Conservation (phyloP, 2,797 vertebrate species). For the Myoxocephalus aenaeus region DNA sequence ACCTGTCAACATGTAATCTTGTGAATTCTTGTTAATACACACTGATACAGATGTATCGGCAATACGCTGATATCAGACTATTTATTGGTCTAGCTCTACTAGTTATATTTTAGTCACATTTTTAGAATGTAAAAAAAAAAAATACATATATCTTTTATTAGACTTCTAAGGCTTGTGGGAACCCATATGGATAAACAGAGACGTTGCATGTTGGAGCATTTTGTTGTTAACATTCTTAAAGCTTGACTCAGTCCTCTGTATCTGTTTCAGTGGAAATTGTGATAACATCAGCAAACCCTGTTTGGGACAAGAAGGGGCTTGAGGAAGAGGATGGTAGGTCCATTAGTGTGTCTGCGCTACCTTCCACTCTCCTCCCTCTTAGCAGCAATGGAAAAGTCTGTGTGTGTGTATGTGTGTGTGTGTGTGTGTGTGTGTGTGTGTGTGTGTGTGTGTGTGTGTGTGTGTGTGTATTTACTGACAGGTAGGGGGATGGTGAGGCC, state of each 20-base stretch:
- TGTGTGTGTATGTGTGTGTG: neutral
- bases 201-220: neutral
- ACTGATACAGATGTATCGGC: neutral
- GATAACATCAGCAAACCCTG: slow-evolving; percentile 46
- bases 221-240: slow-evolving; percentile 48
- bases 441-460: slow-evolving; percentile 26
- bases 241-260: slow-evolving; percentile 9
- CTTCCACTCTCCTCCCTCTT: slow-evolving; percentile 50
- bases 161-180: slow-evolving; percentile 6
- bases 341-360: slow-evolving; percentile 56
- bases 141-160: neutral
- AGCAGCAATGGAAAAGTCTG: slow-evolving; percentile 54
- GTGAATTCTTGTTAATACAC: neutral
- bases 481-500: slow-evolving; percentile 27
- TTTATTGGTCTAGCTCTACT: neutral
- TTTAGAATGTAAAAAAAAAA: neutral
- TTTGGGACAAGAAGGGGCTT: slow-evolving; percentile 45
- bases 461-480: slow-evolving; percentile 45
- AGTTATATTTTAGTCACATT: neutral
- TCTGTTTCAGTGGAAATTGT: slow-evolving; percentile 23
- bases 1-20: no score
- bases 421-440: slow-evolving; percentile 25
- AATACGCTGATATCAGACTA: no score
- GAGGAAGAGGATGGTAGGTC: slow-evolving; percentile 34
- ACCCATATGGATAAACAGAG: neutral